Evolutionary conservation across 2,113 vertebrate species (phyloP).

Genomic region (Donacobius atricapilla): DNA sequence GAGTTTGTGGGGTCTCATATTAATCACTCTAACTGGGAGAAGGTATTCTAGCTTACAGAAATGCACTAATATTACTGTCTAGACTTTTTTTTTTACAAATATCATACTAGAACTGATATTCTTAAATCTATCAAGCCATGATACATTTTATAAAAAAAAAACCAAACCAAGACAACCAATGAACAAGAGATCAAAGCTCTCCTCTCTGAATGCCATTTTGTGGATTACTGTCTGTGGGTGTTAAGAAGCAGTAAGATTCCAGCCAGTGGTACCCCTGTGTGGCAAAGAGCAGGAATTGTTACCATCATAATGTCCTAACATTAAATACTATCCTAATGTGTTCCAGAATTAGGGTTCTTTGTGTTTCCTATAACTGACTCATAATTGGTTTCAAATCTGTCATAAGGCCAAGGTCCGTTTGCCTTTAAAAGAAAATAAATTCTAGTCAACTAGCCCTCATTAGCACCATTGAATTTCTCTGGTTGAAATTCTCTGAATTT

Average conservation of each 20-base stretch:
- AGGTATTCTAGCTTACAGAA: neutral
- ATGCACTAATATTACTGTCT: neutral
- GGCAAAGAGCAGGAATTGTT: neutral
- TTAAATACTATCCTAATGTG: neutral
- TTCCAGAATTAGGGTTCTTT: neutral
- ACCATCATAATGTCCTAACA: neutral
- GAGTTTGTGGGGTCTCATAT: neutral
- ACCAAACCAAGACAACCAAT: rapidly evolving
- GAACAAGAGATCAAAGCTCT: neutral
- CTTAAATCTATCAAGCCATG: neutral
- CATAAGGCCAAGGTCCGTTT: neutral
- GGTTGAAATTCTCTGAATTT: neutral
- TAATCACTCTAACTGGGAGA: neutral
- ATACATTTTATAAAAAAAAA: neutral
- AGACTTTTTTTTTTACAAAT: neutral
- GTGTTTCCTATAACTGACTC: neutral
- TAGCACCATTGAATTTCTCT: neutral
- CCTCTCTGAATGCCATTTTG: neutral
- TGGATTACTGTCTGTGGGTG: rapidly evolving
- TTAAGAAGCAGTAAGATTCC: neutral
- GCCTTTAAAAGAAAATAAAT: neutral
- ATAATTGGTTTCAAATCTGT: neutral
- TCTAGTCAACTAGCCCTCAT: neutral
- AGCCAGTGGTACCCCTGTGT: neutral
- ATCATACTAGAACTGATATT: neutral